These are phyloP conservation scores for Stigmatopora argus DNA, from an alignment of 2,113 vertebrate genomes.

Conservation along the genomic window DNA sequence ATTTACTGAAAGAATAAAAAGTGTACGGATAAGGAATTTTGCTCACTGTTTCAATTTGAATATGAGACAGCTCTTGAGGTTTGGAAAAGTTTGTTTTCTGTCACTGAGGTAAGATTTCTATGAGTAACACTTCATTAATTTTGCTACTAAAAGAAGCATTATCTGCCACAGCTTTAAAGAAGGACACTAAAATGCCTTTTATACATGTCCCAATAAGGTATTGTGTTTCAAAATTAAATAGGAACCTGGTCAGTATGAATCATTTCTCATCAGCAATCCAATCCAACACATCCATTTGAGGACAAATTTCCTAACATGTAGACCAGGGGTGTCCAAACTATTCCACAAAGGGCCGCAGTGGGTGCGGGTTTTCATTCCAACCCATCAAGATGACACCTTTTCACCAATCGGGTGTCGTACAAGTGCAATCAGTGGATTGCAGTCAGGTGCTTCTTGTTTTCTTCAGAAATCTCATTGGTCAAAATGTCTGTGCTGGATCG, in stretches of 20 bases:
- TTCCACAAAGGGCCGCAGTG: too few species aligned
- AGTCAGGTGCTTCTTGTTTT: too few species aligned
- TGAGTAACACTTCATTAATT: background rate
- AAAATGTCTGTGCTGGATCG: too few species aligned
- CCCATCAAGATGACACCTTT: too few species aligned
- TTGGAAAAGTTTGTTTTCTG: slow-evolving; percentile 8
- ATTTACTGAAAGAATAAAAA: background rate
- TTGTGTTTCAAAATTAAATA: slow-evolving; percentile 13
- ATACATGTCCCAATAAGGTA: slow-evolving; percentile 15
- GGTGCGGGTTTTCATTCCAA: too few species aligned
- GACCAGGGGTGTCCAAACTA: too few species aligned
- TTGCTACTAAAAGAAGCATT: slow-evolving; percentile 13
- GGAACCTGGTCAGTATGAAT: slow-evolving; percentile 25
- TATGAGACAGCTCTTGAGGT: slow-evolving; percentile 2
- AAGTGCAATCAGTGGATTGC: too few species aligned
- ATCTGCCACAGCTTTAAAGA: slow-evolving; percentile 1
- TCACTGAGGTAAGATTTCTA: slow-evolving; percentile 3
- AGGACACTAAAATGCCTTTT: background rate
- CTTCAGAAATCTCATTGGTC: too few species aligned
- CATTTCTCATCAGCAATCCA: slow-evolving; percentile 7
- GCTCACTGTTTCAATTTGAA: background rate
- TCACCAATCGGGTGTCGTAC: too few species aligned
- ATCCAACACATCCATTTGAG: slow-evolving; percentile 4
- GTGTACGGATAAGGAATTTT: background rate
- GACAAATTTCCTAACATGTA: background rate